Base-by-base conservation (phyloP, 2,888 invertebrate genomes). In the Eristalis arbustorum region DNA sequence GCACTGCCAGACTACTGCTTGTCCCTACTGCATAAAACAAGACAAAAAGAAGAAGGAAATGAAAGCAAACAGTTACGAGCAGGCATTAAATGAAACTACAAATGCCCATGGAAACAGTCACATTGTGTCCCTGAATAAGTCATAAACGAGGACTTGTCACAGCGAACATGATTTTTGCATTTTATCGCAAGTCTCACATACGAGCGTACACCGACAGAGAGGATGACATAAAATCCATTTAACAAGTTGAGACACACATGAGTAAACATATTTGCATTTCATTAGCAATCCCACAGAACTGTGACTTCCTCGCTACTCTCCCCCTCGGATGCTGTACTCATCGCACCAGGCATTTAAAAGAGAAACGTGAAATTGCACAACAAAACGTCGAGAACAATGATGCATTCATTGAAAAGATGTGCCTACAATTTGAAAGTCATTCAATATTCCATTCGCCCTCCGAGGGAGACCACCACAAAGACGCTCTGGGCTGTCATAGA, bases 181-280 rank as follows among this genome's bases (percentile, higher is more conserved):
- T 49, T 49, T 37, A 37, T 37, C 37, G 13, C 37, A 37, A 13
- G 13, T n/a, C 18, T 49, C 49, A n/a, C n/a, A 49, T 49, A 6
- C 5, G 31, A 31, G 31, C 31, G 31, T 31, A 31, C 31, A 10
- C 59, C 10, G n/a, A 64, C 42, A 23, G 6, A 62, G 28, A 67
- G 67, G 72, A 73, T 64, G 67, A 73, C 72, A 79, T 59, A 67
- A 72, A 79, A 67, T 73, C 61, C 61, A 73, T 79, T 73, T 74
- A 68, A 68, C 73, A 80, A 68, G 73, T 67, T 31, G 49, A 22
- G 49, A 18, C 49, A 18, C 18, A 49, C 73, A 61, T 57, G 40
- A 74, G 62, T 37, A 62, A 63, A 31, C 42, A 57, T 68, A 73
- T 80, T 80, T 80, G 31, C 67, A 73, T 63, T 74, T 74, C 68